Conservation (phyloP, 2,113 vertebrate species). For the Merops nubicus region DNA sequence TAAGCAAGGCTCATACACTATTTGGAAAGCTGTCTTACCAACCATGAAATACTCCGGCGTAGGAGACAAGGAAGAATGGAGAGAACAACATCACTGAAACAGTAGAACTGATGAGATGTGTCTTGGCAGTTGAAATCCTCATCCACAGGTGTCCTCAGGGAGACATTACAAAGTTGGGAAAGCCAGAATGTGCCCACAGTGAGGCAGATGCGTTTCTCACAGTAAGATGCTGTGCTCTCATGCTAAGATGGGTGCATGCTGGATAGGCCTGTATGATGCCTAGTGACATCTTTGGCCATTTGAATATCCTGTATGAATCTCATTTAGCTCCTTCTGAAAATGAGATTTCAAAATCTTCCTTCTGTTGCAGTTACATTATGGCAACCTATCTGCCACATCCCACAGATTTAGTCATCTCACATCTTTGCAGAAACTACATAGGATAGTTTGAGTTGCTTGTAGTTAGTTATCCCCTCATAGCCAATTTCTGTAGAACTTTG, state of each 20-base stretch:
- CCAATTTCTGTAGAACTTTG: not conserved
- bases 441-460: not conserved
- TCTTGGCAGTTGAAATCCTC: not conserved
- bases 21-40: not conserved
- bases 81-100: not conserved
- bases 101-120: not conserved
- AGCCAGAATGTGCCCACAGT: not conserved
- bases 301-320: not conserved
- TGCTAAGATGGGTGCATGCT: not conserved
- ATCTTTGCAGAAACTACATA: not conserved
- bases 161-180: not conserved
- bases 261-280: not conserved
- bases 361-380: not conserved
- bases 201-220: rapidly evolving
- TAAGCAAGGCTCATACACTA: not conserved
- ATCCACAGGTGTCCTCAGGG: not conserved
- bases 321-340: not conserved
- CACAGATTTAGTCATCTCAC: slow-evolving; percentile 35
- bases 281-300: not conserved
- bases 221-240: not conserved
- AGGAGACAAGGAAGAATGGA: not conserved
- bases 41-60: rapidly evolving
- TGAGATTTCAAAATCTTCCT: not conserved
- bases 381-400: slow-evolving; percentile 8
- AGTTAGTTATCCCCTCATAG: not conserved